Percentiles rank a stretch among this genome's conserved stretches.
phyloP scores from a whole-genome alignment of 2,797 vertebrate genomes.

The Ceryle rudis region DNA sequence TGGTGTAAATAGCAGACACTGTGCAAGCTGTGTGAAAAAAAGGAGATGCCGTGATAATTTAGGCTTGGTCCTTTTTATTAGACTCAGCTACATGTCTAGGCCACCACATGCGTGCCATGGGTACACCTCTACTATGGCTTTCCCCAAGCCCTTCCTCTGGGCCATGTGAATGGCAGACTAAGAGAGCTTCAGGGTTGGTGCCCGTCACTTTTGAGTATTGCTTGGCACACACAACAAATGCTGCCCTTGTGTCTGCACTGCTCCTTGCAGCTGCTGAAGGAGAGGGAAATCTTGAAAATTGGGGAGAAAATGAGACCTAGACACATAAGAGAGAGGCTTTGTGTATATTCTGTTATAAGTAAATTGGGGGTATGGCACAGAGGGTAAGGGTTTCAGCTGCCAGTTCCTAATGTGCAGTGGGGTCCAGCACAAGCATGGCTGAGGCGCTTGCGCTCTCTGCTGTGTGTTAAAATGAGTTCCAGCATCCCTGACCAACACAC shows the following conservation, averaged over 20 bases:
- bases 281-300: not conserved
- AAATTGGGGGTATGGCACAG: not conserved
- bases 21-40: not conserved
- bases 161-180: rapidly evolving
- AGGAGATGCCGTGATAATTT: not conserved
- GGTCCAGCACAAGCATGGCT: not conserved
- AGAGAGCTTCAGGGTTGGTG: not conserved
- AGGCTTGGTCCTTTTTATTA: not conserved
- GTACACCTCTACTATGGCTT: not conserved
- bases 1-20: not conserved
- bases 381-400: not conserved
- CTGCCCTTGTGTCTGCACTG: not conserved
- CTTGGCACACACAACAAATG: not conserved
- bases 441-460: not conserved
- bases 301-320: not conserved
- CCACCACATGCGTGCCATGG: rapidly evolving
- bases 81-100: not conserved
- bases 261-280: not conserved
- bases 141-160: not conserved
- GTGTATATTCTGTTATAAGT: not conserved
- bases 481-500: not conserved
- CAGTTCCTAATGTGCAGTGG: not conserved
- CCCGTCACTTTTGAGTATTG: not conserved
- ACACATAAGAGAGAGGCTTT: not conserved
- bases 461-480: not conserved